Conservation (phyloP, 2,797 vertebrate genomes). For the Champsocephalus esox region DNA sequence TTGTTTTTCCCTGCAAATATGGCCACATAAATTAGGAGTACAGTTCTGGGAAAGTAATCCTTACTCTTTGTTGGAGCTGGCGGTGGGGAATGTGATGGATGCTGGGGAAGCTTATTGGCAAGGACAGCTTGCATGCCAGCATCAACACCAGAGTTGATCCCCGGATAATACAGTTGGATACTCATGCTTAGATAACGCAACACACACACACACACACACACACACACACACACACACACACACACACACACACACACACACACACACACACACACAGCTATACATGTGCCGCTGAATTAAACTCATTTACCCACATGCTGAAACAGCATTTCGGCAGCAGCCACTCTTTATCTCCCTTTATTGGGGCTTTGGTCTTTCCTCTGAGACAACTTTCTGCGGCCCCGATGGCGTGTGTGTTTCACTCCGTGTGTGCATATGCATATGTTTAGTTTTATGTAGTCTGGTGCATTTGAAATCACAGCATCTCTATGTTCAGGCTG, state of each 20-base stretch:
- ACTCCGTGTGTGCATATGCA: not conserved
- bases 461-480: slow-evolving; percentile 9
- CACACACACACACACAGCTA: not conserved
- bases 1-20: slow-evolving; percentile 42
- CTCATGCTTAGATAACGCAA: slow-evolving; percentile 41
- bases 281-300: slow-evolving; percentile 46
- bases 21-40: slow-evolving; percentile 63
- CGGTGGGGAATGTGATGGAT: slow-evolving; percentile 51
- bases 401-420: slow-evolving; percentile 7
- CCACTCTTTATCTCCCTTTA: slow-evolving; percentile 51
- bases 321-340: slow-evolving; percentile 53
- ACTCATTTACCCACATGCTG: slow-evolving; percentile 40
- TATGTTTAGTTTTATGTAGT: slow-evolving; percentile 5
- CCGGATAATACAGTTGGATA: slow-evolving; percentile 55
- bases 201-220: slow-evolving; percentile 28
- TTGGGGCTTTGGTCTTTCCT: slow-evolving; percentile 40
- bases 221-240: slow-evolving; percentile 17
- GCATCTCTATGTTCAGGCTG: not conserved
- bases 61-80: slow-evolving; percentile 51
- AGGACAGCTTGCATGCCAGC: slow-evolving; percentile 64
- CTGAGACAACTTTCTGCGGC: slow-evolving; percentile 32
- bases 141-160: slow-evolving; percentile 68
- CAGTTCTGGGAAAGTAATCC: slow-evolving; percentile 64
- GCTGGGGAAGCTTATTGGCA: slow-evolving; percentile 60
- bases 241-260: slow-evolving; percentile 18